Percentiles rank a stretch among this genome's conserved stretches.
Evolutionary conservation across 2,888 invertebrate genomes (phyloP).

Genomic region (Ptychoptera contaminata): DNA sequence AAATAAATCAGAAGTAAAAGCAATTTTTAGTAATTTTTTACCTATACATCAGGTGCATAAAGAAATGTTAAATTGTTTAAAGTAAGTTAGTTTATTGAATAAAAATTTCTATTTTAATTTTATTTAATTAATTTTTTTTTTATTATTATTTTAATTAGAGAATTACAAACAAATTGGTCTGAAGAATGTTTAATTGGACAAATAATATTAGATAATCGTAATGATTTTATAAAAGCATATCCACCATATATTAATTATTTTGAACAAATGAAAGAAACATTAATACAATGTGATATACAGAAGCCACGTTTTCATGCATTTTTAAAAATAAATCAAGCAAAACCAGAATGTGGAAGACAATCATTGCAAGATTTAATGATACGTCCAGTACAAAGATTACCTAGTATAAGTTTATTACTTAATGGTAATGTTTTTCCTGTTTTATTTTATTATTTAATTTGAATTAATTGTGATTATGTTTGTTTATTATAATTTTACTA

Average conservation of each 20-base stretch:
- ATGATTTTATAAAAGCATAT: constrained; percentile 83
- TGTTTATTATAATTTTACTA: constrained; percentile 13
- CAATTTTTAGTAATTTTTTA: constrained; percentile 89
- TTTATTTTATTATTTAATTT: too few relatives aligned
- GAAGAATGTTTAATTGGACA: constrained; percentile 80
- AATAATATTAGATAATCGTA: constrained; percentile 73
- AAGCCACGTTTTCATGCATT: constrained; percentile 97
- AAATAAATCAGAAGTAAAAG: constrained; percentile 81
- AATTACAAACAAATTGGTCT: constrained; percentile 49
- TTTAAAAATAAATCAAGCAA: constrained; percentile 85
- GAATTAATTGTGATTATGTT: neutral
- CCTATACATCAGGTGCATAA: constrained; percentile 89
- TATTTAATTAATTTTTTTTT: neutral
- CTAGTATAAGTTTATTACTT: constrained; percentile 86
- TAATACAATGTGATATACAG: constrained; percentile 76
- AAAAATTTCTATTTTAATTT: neutral
- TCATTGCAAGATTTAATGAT: constrained; percentile 91
- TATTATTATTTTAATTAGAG: constrained; percentile 13
- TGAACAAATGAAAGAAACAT: constrained; percentile 89
- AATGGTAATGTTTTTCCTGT: constrained; percentile 44
- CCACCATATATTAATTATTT: constrained; percentile 98
- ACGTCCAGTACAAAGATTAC: constrained; percentile 92
- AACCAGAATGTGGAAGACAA: constrained; percentile 92
- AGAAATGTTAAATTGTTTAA: constrained; percentile 45
- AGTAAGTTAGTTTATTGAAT: constrained; percentile 16